Percentiles rank a stretch among this genome's conserved stretches.
These are phyloP conservation scores for Speoplatyrhinus poulsoni DNA, from an alignment of 2,113 vertebrate genomes.

Conservation along the genomic window DNA sequence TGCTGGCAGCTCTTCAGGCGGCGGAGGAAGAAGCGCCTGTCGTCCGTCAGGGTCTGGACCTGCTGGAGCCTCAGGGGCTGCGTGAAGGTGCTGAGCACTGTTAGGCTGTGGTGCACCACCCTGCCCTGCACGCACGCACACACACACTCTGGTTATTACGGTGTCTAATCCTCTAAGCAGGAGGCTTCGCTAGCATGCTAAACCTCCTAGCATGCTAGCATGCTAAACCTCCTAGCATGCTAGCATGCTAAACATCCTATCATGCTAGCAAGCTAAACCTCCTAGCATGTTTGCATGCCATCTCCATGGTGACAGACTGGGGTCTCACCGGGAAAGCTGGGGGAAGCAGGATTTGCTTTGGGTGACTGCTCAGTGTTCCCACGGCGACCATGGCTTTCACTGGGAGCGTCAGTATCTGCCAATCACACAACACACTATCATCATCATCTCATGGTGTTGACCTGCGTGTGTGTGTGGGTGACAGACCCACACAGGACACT, in stretches of 20 bases:
- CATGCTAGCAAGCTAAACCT: background rate
- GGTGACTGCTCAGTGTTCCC: constrained; percentile 83
- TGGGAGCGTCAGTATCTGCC: constrained; percentile 87
- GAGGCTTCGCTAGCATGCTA: no score
- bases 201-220: no score
- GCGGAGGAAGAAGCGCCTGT: constrained; percentile 86
- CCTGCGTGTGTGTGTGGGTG: background rate
- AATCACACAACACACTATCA: background rate
- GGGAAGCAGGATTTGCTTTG: constrained; percentile 84
- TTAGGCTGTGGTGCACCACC: constrained; percentile 86
- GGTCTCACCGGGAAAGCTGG: constrained; percentile 86
- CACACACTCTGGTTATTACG: no score
- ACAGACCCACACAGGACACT: background rate
- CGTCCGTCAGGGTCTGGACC: constrained; percentile 83
- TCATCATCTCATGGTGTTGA: background rate
- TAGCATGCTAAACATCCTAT: no score
- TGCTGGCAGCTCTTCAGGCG: constrained; percentile 85
- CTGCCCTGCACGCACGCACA: constrained; percentile 76
- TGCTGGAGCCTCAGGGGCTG: constrained; percentile 89
- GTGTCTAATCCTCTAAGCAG: no score
- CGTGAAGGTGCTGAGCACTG: constrained; percentile 88
- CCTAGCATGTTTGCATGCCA: background rate
- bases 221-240: no score
- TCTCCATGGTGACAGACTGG: background rate
- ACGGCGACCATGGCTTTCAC: constrained; percentile 89